Base-by-base conservation (phyloP, 2,113 vertebrate species). In the Platichthys flesus region DNA sequence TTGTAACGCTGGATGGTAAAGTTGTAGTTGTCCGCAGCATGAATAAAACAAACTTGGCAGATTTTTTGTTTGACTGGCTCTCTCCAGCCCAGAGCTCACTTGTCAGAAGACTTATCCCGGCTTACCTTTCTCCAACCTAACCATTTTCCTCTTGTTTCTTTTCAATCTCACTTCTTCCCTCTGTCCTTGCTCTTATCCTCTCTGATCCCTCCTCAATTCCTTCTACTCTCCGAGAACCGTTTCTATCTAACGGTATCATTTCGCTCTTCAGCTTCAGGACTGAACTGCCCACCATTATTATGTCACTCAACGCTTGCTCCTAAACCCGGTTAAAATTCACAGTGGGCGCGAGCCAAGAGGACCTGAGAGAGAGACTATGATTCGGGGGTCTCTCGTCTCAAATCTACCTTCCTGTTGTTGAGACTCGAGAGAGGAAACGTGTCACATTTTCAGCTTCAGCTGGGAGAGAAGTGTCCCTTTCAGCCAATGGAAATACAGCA, bases 91-190 rank as follows among this genome's bases (percentile, higher is more conserved):
- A 80, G 72, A 88, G 71, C 85, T 76, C 81, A 85, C 88, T 92
- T 91, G 89, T 91, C 87, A 91, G 81, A 90, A 79, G 81, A 85
- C 88, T 93, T 91, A 93, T 90, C 89, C 81, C 51, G 80, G 91
- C 91, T 93, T 91, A 92, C 88, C 86, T 90, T 91, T 91, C 83
- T 84, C 88, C 85, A 88, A 85, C 87, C 85, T 78, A 85, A 85
- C 87, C 88, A 88, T 90, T 93, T 93, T 90, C 81, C 83, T 92
- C 90, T 88, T 92, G 88, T 91, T 90, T 89, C 83, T 80, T 90
- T 86, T 91, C 90, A 87, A 86, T 91, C 89, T 91, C 82, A 73
- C 82, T 85, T 83, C 86, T 89, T 92, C 89, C 87, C 86, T 75
- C 81, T 81, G 77, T 89, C 79, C 83, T 84, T 74, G 72, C 74